Evolutionary conservation across 2,888 invertebrate genomes (phyloP).

Genomic region (Argyresthia albistria): DNA sequence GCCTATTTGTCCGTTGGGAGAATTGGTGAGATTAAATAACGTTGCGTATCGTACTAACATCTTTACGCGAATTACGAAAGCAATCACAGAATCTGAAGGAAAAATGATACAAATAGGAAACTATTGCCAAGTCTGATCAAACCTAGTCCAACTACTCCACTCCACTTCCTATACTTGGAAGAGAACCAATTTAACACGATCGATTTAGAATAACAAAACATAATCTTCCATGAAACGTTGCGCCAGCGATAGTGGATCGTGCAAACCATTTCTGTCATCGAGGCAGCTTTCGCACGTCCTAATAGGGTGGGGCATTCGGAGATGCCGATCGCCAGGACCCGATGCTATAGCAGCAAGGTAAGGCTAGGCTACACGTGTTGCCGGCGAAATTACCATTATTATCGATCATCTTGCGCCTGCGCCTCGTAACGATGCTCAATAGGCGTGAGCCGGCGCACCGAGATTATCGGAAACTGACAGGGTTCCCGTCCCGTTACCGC

Average conservation of each 20-base stretch:
- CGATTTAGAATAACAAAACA: too few relatives aligned
- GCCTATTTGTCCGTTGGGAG: too few relatives aligned
- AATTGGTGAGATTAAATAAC: too few relatives aligned
- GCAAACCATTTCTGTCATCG: slow-evolving; percentile 45
- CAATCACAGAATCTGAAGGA: too few relatives aligned
- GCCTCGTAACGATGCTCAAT: slow-evolving; percentile 63
- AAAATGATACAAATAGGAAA: too few relatives aligned
- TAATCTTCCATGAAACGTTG: background rate
- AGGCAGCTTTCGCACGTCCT: slow-evolving; percentile 45
- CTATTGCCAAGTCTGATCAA: too few relatives aligned
- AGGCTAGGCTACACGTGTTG: slow-evolving; percentile 53
- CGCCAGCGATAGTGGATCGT: background rate
- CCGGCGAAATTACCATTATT: slow-evolving; percentile 67
- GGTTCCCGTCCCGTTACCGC: slow-evolving; percentile 34
- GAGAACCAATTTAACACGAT: too few relatives aligned
- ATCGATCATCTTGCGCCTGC: slow-evolving; percentile 65
- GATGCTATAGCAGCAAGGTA: background rate
- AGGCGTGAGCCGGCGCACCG: slow-evolving; percentile 43
- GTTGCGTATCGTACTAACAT: too few relatives aligned
- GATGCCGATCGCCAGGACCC: slow-evolving; percentile 47
- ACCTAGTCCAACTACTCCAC: too few relatives aligned
- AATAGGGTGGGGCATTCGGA: slow-evolving; percentile 48
- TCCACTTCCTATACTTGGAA: too few relatives aligned
- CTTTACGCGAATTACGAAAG: too few relatives aligned
- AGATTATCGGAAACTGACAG: slow-evolving; percentile 41